Evolutionary conservation across 1,140 invertebrate genomes (phyloP), one percentile per base, ranked within the genome.

Genomic region (Holcopasites calliopsidis): DNA sequence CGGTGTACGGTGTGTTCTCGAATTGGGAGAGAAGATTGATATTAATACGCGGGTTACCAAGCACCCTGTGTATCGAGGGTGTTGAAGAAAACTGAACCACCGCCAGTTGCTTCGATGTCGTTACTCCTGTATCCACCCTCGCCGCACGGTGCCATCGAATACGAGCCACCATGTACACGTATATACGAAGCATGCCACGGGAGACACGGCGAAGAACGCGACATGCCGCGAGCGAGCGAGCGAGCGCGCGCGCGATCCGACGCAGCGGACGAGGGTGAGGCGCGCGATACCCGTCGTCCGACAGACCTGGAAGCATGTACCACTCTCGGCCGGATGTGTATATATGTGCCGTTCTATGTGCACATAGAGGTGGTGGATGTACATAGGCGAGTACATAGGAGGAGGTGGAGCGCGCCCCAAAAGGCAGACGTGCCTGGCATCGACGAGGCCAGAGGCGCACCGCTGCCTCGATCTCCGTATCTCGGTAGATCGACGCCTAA

Each of bases 381-480:
- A 47, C 44, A 47, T 47, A 47, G 44, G 44, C n/a, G 44, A n/a
- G 44, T 47, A 16, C 13, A 47, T 16, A 47, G n/a, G 35, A 26
- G 23, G 58, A 26, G 2, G 35, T 2, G 57, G 35, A 23, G 79
- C 58, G 83, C 86, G 87, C 85, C 88, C 89, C 88, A 87, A 90
- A 90, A 88, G 88, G 88, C 88, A 85, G 88, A 91, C 90, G 90
- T 91, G 88, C 90, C 77, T 87, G 86, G 90, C 88, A 90, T 91
- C 90, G 87, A 88, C 85, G 86, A 87, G 83, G 84, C 84, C 84
- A 82, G 85, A 82, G 83, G 82, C 83, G 79, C 84, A 76, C 71
- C 79, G 76, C 77, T 60, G 68, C 69, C 79, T 83, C 82, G 79
- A 78, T 85, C 85, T 72, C 79, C 73, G 76, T 82, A 85, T 85